A percentile compares a stretch with the other conserved stretches of the same genome.
Conservation (phyloP, 2,797 vertebrate genomes). For the Tenualosa ilisha region DNA sequence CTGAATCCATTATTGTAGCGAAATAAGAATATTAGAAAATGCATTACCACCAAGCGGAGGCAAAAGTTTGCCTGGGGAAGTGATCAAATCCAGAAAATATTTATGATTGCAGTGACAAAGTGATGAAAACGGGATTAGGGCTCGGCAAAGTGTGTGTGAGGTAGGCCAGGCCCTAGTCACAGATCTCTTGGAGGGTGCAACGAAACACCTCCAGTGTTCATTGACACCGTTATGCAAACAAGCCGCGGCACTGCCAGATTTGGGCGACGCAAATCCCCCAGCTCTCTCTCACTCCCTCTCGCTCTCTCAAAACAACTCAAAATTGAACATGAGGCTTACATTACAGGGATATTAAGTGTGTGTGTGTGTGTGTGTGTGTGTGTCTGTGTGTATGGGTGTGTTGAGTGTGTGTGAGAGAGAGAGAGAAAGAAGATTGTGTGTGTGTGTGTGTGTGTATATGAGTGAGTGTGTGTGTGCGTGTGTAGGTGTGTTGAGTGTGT, state of each 20-base stretch:
- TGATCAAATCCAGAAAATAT: conserved; percentile 43
- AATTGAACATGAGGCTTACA: conserved; percentile 23
- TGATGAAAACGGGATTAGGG: conserved; percentile 66
- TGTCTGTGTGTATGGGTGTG: not conserved
- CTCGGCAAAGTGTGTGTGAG: conserved; percentile 35
- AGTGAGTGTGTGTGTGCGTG: not conserved
- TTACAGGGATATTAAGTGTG: conserved; percentile 14
- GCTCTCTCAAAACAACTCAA: conserved; percentile 16
- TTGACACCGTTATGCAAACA: conserved; percentile 47
- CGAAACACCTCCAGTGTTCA: conserved; percentile 30
- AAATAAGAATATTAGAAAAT: conserved; percentile 36
- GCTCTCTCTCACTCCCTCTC: not conserved
- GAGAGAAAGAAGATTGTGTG: not conserved
- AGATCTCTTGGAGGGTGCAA: not conserved
- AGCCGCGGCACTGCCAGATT: conserved; percentile 1
- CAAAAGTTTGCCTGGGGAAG: conserved; percentile 39
- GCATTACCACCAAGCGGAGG: conserved; percentile 35
- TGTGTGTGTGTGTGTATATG: not conserved
- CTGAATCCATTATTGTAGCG: conserved; percentile 39
- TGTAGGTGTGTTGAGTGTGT: too few species aligned
- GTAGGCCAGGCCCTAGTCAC: not conserved
- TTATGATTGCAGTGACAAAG: conserved; percentile 52
- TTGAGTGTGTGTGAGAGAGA: not conserved
- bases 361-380: not conserved
- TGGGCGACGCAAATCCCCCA: conserved; percentile 18